These are phyloP conservation scores for Orcinus orca DNA, from an alignment of 2,113 vertebrate species.

Conservation along the genomic window DNA sequence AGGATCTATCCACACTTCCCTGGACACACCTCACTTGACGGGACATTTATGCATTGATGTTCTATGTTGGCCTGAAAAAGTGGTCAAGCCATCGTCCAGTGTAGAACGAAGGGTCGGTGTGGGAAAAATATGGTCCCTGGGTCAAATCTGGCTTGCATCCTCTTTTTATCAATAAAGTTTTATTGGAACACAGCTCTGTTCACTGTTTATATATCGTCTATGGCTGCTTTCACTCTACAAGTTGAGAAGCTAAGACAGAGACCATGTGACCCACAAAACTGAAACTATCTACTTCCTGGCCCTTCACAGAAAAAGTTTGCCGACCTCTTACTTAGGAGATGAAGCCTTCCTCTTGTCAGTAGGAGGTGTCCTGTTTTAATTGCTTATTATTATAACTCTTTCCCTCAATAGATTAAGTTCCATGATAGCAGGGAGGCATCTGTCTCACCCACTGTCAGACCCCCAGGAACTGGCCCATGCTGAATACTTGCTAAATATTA, in stretches of 20 bases:
- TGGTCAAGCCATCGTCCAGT: neutral
- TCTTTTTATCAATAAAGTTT: conserved; percentile 25
- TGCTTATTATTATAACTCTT: neutral
- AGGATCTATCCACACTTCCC: neutral
- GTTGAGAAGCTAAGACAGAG: neutral
- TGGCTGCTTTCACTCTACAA: neutral
- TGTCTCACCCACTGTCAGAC: neutral
- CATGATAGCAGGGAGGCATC: neutral
- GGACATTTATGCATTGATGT: neutral
- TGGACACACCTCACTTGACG: neutral
- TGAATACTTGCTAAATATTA: neutral
- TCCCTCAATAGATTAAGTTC: neutral
- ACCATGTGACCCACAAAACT: neutral
- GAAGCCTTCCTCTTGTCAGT: neutral
- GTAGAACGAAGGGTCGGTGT: neutral
- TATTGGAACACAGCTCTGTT: neutral
- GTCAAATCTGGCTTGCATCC: neutral
- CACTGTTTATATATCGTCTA: neutral
- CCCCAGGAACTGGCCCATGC: neutral
- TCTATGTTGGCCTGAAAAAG: neutral
- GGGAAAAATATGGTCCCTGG: neutral
- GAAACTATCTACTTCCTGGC: neutral
- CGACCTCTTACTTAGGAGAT: neutral
- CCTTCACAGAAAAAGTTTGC: neutral
- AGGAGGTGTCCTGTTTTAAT: neutral